These are phyloP conservation scores for Oxystoma pomonae DNA, from an alignment of 2,888 invertebrate species.

Conservation along the genomic window DNA sequence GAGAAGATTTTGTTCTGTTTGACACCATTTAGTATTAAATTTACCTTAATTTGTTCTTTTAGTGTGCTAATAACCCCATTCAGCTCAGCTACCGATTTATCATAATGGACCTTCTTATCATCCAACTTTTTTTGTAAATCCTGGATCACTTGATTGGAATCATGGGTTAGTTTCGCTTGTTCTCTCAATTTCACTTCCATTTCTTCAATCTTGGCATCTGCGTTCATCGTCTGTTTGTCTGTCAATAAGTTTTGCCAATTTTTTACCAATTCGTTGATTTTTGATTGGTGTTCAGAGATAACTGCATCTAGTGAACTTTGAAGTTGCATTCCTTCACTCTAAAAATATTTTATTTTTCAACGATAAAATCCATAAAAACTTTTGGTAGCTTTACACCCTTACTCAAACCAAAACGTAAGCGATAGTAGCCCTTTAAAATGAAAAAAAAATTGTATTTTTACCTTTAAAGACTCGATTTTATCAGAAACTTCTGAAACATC, in stretches of 20 bases:
- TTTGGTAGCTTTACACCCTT: too few relatives aligned
- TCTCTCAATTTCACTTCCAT: slow-evolving; percentile 34
- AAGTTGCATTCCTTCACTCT: slow-evolving; percentile 33
- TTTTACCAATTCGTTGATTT: slow-evolving; percentile 34
- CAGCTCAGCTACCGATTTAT: slow-evolving; percentile 32
- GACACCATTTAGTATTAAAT: not conserved
- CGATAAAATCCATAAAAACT: too few relatives aligned
- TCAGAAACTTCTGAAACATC: slow-evolving; percentile 31
- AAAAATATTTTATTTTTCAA: slow-evolving; percentile 19
- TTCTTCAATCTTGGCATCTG: slow-evolving; percentile 27
- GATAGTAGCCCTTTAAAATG: not conserved
- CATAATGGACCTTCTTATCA: slow-evolving; percentile 32
- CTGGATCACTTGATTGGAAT: slow-evolving; percentile 29
- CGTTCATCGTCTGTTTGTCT: slow-evolving; percentile 23
- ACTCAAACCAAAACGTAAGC: too few relatives aligned
- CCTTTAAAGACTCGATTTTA: slow-evolving; percentile 32
- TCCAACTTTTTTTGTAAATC: slow-evolving; percentile 36
- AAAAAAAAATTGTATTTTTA: not conserved
- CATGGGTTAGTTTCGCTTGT: slow-evolving; percentile 31
- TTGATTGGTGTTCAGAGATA: slow-evolving; percentile 33
- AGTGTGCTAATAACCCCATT: slow-evolving; percentile 31
- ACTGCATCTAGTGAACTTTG: slow-evolving; percentile 36
- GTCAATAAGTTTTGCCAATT: slow-evolving; percentile 34
- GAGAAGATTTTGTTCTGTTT: not conserved
- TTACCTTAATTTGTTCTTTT: slow-evolving; percentile 35